Evolutionary conservation across 2,888 invertebrate genomes (phyloP).

Genomic region (Harpagoxenus sublaevis): DNA sequence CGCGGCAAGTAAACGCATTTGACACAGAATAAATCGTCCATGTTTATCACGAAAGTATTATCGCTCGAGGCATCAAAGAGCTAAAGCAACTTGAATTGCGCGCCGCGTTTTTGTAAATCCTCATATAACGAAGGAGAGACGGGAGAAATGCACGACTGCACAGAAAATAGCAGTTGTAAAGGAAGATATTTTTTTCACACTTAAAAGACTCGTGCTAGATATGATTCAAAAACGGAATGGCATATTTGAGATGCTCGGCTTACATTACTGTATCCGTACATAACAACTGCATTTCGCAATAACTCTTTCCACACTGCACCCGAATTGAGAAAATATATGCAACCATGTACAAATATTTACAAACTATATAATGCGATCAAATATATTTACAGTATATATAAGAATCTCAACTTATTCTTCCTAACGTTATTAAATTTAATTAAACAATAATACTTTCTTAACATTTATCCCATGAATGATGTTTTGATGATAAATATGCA

Average conservation of each 20-base stretch:
- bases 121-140: neutral
- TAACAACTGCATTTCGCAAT: no score
- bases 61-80: slow-evolving; percentile 4
- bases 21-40: slow-evolving; percentile 31
- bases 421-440: neutral
- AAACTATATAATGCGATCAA: neutral
- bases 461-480: neutral
- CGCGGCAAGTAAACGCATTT: slow-evolving; percentile 24
- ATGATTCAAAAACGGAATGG: slow-evolving; percentile 19
- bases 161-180: slow-evolving; percentile 26
- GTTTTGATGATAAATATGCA: neutral
- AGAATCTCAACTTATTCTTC: neutral
- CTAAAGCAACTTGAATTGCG: neutral
- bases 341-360: slow-evolving; percentile 24
- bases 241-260: slow-evolving; percentile 13
- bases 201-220: slow-evolving; percentile 6
- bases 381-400: neutral
- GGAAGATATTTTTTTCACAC: slow-evolving; percentile 5
- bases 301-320: no score
- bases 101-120: neutral
- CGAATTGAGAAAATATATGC: neutral
- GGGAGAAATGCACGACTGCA: neutral
- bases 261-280: neutral
- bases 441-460: slow-evolving; percentile 1
- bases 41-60: slow-evolving; percentile 50